Evolutionary conservation across 92 coral and sea anemone species (phyloP).

Genomic region (Palythoa caribaeorum): DNA sequence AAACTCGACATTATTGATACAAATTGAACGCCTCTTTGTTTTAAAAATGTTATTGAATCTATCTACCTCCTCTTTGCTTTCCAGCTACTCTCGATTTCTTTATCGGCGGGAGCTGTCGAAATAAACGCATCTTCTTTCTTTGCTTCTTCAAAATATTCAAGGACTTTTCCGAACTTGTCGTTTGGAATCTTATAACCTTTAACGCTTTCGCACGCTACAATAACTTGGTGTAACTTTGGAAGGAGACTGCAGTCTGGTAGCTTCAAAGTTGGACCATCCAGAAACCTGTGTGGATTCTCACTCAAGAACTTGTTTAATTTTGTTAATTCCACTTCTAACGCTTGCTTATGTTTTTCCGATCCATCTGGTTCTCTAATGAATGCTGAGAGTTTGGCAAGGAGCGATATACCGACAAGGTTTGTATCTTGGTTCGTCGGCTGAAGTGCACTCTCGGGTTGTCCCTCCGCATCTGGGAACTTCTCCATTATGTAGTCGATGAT

Average conservation of each 20-base stretch:
- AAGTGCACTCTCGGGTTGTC: slow-evolving; percentile 16
- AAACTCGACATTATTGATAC: neutral
- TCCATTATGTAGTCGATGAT: slow-evolving; percentile 64
- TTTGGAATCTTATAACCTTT: slow-evolving; percentile 49
- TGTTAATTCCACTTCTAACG: slow-evolving; percentile 48
- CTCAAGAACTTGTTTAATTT: slow-evolving; percentile 57
- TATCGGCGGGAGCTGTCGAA: slow-evolving; percentile 47
- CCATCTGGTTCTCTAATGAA: slow-evolving; percentile 64
- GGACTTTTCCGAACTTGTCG: slow-evolving; percentile 33
- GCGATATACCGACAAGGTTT: slow-evolving; percentile 37
- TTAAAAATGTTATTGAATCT: neutral
- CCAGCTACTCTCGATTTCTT: slow-evolving; percentile 60
- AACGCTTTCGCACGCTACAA: slow-evolving; percentile 52
- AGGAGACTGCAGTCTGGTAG: slow-evolving; percentile 82
- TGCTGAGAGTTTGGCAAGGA: slow-evolving; percentile 64
- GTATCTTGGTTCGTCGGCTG: slow-evolving; percentile 13
- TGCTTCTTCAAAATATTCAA: slow-evolving; percentile 62
- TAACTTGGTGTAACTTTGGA: slow-evolving; percentile 75
- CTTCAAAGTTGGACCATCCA: slow-evolving; percentile 66
- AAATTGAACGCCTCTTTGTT: neutral
- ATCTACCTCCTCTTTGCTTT: slow-evolving; percentile 38
- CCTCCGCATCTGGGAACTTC: slow-evolving; percentile 50
- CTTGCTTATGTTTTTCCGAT: slow-evolving; percentile 35
- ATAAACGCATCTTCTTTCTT: slow-evolving; percentile 51
- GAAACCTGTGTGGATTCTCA: slow-evolving; percentile 41